Evolutionary conservation across 2,888 invertebrate species (phyloP), one percentile per base, ranked within the genome.

Genomic region (Amphimallon solstitiale): DNA sequence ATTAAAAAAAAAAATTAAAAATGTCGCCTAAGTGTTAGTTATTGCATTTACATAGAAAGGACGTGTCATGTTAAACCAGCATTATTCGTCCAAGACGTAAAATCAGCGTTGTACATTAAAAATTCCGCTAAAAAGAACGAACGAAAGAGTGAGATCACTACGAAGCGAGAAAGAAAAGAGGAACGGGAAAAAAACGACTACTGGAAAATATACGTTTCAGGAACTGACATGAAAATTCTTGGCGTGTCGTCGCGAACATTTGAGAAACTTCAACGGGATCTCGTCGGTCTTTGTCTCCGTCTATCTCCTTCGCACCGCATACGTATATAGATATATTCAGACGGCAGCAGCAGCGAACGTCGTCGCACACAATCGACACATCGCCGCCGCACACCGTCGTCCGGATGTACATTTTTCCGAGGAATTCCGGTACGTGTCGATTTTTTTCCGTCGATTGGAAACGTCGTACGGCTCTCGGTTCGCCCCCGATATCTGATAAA

Each of bases 341-440:
- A n/a, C n/a, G n/a, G n/a, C n/a, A n/a, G n/a, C n/a, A n/a, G n/a
- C n/a, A n/a, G n/a, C n/a, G n/a, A n/a, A n/a, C n/a, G n/a, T n/a
- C n/a, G n/a, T n/a, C n/a, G n/a, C 62, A 37, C 23, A 17, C 49
- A 17, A 43, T 43, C 43, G 43, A 43, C 43, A 43, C 43, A 43
- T 29, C 29, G 29, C 29, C 5, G 2, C n/a, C 37, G 12, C 2
- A 35, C 35, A 35, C 2, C 37, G 37, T 4, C 15, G 15, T 12
- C 43, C 14, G 43, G 43, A 43, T 43, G 43, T 43, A 29, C 29
- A 43, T 43, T 43, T 43, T 43, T 43, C 43, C 43, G 43, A 43
- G 43, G 43, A 17, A 43, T 43, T 54, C 62, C 51, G 66, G 52
- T 37, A 52, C 29, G 63, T 15, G 51, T n/a, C 68, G 62, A 43